Base-by-base conservation (phyloP, 2,888 invertebrate genomes). In the Apamea monoglypha region DNA sequence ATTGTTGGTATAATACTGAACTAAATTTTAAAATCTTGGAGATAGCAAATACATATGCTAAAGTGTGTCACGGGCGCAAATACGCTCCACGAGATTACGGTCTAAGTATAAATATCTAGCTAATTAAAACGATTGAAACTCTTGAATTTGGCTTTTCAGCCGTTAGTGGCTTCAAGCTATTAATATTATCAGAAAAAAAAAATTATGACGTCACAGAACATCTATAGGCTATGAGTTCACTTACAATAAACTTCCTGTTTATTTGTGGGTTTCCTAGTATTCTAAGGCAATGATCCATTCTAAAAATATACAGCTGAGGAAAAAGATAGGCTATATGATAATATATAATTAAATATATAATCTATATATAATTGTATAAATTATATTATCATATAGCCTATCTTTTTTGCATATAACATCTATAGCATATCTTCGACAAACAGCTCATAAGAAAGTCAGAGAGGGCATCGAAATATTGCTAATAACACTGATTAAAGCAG, bases 41-140 rank as follows among this genome's bases (percentile, higher is more conserved):
- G 87, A 90, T 86, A 88, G 88, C 83, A 80, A 90, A 88, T 87
- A 86, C 73, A 79, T 75, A 56, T 47, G 71, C n/a, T 56, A 71
- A 90, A 82, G 87, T 91, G 80, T 90, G 91, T 91, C 91, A 91
- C 79, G 89, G 90, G 78, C 87, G 76, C 76, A 80, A 84, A 77
- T 76, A 76, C 44, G 77, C 75, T 81, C 59, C 36, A 75, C 73
- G 64, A 82, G 69, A 86, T 81, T 77, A 83, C 47, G 70, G 76
- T 68, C 70, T 80, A 50, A 77, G 44, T 83, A 29, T 53, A 59
- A 59, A 63, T 50, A 61, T 76, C 32, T 29, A 44, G 67, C 32
- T 85, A 71, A 75, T 67, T 74, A 61, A 59, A 71, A 44, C 29
- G 3, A 50, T n/a, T 44, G 18, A 32, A 68, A 50, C n/a, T 84